Conservation (phyloP, 2,113 vertebrate genomes). For the Neopipo cinnamomea region DNA sequence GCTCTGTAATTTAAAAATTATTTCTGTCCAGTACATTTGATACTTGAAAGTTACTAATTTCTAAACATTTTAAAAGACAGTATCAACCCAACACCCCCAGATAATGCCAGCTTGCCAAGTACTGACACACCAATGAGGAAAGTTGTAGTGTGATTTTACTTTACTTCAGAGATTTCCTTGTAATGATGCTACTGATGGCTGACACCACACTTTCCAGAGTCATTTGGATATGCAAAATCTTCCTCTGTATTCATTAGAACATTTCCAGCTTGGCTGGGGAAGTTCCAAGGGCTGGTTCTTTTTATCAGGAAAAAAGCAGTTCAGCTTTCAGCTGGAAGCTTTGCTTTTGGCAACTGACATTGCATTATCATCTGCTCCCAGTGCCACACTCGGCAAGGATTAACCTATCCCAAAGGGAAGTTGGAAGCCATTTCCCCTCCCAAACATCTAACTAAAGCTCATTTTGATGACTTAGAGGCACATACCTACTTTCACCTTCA, state of each 20-base stretch:
- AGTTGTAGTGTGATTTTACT: not conserved
- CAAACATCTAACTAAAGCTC: not conserved
- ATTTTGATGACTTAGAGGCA: not conserved
- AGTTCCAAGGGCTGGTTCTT: not conserved
- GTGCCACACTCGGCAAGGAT: not conserved
- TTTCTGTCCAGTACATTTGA: not conserved
- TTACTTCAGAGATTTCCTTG: not conserved
- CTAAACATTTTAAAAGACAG: not conserved
- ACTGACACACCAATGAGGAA: not conserved
- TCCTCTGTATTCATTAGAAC: not conserved
- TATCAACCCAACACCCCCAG: rapidly evolving
- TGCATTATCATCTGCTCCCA: not conserved
- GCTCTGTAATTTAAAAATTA: not conserved
- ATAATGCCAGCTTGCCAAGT: not conserved
- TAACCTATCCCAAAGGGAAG: not conserved
- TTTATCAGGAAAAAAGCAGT: not conserved
- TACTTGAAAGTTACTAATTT: not conserved
- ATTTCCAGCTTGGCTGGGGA: not conserved
- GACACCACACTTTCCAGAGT: not conserved
- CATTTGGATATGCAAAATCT: not conserved
- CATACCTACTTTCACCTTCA: not conserved
- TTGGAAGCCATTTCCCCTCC: not conserved
- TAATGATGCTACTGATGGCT: not conserved
- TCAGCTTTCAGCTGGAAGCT: not conserved
- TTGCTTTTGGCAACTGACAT: not conserved